Base-by-base conservation (phyloP, 37 sponge, comb jelly and placozoan species). In the Chondrilla cf. caribensis region DNA sequence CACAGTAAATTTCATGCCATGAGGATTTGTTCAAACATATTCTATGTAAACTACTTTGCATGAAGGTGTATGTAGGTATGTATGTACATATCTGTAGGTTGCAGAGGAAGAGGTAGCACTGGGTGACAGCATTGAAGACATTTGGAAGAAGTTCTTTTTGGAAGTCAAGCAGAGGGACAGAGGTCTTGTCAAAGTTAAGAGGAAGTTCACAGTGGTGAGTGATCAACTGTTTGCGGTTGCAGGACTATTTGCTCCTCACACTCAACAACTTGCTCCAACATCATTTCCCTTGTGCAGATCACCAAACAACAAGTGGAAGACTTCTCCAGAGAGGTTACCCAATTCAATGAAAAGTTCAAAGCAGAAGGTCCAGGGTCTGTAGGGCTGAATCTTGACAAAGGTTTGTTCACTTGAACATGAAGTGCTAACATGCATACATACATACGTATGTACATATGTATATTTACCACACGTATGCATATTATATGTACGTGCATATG, bases 101-200 rank as follows among this genome's bases (percentile, higher is more conserved):
- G 26, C 94, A 14, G 73, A 79, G 36, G 89, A 90, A 54, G 97
- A 96, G 67, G 54, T 65, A 65, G 43, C 42, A 33, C 2, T 54
- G 60, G 88, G 66, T 18, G 66, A 26, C n/a, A 54, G 28, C 31
- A 60, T 97, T 59, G 90, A 89, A 43, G 57, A 84, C 35, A 35
- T 83, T 72, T 97, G 97, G 97, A 68, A 60, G 51, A 86, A 84
- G 55, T 78, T 97, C 57, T 86, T 89, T 39, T 7, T 39, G n/a
- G 85, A 89, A 83, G 92, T 90, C 28, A 87, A 62, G 60, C 81
- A 83, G 79, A 79, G 89, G 6, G 95, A 98, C 83, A 83, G 88
- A 60, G 88, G 91, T 72, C 87, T 98, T 38, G 86, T 98, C 59
- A 80, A 70, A 51, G 99, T 96, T 62, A 98, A 98, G 91, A 94